Percentiles rank a stretch among this genome's conserved stretches.
phyloP scores from a whole-genome alignment of 2,797 vertebrate species.

The Falco novaeseelandiae region DNA sequence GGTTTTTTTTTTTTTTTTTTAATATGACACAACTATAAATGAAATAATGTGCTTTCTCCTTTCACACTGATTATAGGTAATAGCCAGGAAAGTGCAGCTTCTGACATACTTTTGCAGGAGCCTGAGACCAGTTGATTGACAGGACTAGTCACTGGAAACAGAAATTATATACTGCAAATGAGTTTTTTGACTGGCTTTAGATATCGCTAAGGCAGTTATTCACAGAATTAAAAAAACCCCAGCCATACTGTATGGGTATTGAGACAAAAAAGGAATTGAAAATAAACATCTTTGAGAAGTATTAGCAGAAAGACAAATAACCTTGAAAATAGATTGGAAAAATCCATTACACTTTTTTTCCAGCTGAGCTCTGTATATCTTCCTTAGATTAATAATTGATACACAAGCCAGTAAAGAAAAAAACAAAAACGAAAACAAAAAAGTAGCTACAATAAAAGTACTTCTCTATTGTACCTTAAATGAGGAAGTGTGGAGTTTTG shows the following conservation, averaged over 20 bases:
- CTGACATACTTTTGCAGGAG: background rate
- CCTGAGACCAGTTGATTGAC: background rate
- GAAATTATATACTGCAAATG: conserved; percentile 11
- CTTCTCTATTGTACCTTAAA: background rate
- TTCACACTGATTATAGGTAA: background rate
- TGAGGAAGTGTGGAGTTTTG: background rate
- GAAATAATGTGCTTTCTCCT: background rate
- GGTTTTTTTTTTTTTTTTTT: background rate
- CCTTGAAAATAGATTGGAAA: background rate
- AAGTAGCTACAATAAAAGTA: background rate
- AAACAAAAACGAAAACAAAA: background rate
- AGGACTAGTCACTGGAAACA: background rate
- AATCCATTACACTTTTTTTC: background rate
- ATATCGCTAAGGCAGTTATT: background rate
- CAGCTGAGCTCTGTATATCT: background rate
- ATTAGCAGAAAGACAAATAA: background rate
- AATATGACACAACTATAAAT: background rate
- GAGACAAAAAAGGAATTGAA: background rate
- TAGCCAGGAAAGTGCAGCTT: background rate
- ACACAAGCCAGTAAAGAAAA: background rate
- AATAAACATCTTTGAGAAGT: background rate
- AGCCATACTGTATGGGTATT: background rate
- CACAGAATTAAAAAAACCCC: background rate
- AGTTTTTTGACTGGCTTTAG: conserved; percentile 9
- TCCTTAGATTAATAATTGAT: background rate